phyloP scores from a whole-genome alignment of 2,888 invertebrate genomes.

The Polyommatus icarus region DNA sequence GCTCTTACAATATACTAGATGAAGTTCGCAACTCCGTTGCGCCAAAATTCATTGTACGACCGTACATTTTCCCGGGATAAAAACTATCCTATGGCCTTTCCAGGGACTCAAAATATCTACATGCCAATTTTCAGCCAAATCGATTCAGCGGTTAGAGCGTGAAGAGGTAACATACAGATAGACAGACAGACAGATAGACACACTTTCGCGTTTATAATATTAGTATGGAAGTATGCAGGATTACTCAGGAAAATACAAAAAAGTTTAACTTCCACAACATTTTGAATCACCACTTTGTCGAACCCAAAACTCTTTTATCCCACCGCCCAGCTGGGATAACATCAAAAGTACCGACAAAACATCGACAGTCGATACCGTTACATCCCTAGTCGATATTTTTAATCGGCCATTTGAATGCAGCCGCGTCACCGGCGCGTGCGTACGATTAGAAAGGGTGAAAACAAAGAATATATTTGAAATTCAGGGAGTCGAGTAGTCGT shows the following conservation, averaged over 20 bases:
- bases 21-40: too few relatives aligned
- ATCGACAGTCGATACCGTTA: constrained; percentile 43
- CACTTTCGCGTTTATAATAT: neutral
- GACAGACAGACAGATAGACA: neutral
- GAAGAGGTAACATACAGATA: too few relatives aligned
- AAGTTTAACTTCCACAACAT: neutral
- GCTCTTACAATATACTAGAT: too few relatives aligned
- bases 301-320: neutral
- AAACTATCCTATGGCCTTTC: too few relatives aligned
- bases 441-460: constrained; percentile 74
- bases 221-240: too few relatives aligned
- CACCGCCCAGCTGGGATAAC: constrained; percentile 28
- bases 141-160: too few relatives aligned
- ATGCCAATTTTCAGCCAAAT: too few relatives aligned
- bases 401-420: constrained; percentile 64
- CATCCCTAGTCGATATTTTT: constrained; percentile 52
- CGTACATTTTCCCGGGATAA: too few relatives aligned
- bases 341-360: constrained; percentile 37
- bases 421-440: constrained; percentile 64
- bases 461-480: constrained; percentile 71
- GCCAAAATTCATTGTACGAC: too few relatives aligned
- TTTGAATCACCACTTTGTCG: neutral
- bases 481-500: constrained; percentile 71
- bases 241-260: neutral
- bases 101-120: too few relatives aligned